These are phyloP conservation scores for Sisyra nigra DNA, from an alignment of 2,888 invertebrate genomes.

Conservation along the genomic window DNA sequence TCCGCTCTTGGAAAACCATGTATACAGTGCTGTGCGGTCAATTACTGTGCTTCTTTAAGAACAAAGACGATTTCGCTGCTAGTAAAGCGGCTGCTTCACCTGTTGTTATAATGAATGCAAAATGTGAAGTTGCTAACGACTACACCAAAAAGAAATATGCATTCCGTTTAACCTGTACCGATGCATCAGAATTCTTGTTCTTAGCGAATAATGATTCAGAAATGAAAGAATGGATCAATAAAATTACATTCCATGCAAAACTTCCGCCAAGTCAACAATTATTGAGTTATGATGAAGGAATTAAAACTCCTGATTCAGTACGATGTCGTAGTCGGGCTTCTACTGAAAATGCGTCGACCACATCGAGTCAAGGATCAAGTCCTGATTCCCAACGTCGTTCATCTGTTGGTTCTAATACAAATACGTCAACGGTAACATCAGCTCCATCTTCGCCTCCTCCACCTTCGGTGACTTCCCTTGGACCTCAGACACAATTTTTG, in stretches of 20 bases:
- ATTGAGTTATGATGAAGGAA: constrained; percentile 60
- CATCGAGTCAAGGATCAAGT: constrained; percentile 37
- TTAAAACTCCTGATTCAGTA: constrained; percentile 26
- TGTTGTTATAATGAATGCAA: constrained; percentile 60
- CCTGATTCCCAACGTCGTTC: constrained; percentile 31
- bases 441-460: constrained; percentile 17
- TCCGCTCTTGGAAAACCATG: constrained; percentile 89
- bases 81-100: constrained; percentile 81
- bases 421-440: constrained; percentile 20
- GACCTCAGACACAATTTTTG: constrained; percentile 34
- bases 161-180: constrained; percentile 71
- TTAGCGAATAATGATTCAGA: constrained; percentile 54
- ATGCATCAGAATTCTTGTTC: constrained; percentile 89
- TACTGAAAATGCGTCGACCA: constrained; percentile 31
- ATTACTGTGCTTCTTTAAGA: constrained; percentile 93
- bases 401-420: constrained; percentile 18
- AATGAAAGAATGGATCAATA: constrained; percentile 81
- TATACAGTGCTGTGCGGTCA: constrained; percentile 95
- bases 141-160: constrained; percentile 93
- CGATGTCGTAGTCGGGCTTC: constrained; percentile 22
- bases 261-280: constrained; percentile 81
- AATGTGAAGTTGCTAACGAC: constrained; percentile 75
- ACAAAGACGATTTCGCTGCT: constrained; percentile 75
- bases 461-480: constrained; percentile 14
- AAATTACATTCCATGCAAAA: constrained; percentile 83